phyloP scores from a whole-genome alignment of 2,113 vertebrate genomes.

The Astatoreochromis straeleni region DNA sequence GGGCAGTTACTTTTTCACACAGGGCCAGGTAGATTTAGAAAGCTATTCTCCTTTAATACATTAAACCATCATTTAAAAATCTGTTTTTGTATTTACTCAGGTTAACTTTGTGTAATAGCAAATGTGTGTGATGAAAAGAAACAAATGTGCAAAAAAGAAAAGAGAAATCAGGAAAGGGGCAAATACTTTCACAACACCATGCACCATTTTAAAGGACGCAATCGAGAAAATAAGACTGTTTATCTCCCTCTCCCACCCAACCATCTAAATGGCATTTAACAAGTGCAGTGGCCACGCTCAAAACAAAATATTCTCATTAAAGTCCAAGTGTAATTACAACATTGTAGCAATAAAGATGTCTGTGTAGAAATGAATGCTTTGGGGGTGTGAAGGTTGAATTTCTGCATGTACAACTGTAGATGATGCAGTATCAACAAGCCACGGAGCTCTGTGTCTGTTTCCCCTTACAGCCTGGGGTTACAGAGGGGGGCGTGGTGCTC shows the following conservation, averaged over 20 bases:
- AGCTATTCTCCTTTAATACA: background rate
- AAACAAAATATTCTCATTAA: background rate
- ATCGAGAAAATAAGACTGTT: background rate
- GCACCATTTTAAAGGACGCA: background rate
- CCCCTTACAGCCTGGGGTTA: conserved; percentile 25
- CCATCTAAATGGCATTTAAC: background rate
- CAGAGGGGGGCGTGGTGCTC: conserved; percentile 65
- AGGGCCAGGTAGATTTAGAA: background rate
- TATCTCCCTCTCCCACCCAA: background rate
- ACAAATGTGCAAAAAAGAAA: background rate
- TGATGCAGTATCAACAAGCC: conserved; percentile 1
- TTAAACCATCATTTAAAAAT: background rate
- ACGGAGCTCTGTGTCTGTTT: background rate
- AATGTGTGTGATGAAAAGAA: background rate
- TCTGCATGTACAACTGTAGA: background rate
- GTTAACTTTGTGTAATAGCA: background rate
- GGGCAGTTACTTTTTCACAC: background rate
- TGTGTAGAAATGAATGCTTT: background rate
- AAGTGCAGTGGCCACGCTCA: background rate
- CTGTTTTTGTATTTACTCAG: background rate
- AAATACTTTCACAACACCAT: background rate
- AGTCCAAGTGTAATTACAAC: background rate
- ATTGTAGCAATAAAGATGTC: background rate
- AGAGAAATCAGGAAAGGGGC: background rate
- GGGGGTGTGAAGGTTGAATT: background rate